Evolutionary conservation across 2,888 invertebrate genomes (phyloP).

Genomic region (Ferdinandea cuprea): DNA sequence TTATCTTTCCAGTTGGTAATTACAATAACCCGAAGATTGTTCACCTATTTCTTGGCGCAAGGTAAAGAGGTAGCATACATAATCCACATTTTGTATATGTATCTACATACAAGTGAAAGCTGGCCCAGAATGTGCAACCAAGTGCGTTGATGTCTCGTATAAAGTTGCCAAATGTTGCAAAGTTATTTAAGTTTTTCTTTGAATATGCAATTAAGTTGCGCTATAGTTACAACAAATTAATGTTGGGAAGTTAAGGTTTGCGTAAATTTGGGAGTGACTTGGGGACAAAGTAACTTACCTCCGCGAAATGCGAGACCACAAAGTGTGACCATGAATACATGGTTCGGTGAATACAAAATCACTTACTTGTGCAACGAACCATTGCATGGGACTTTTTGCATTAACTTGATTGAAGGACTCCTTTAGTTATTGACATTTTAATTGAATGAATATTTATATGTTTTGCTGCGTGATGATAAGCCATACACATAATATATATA

Average conservation of each 20-base stretch:
- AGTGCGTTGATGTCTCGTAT: conserved; percentile 26
- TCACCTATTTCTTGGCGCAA: conserved; percentile 25
- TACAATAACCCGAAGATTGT: conserved; percentile 26
- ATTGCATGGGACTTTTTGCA: conserved; percentile 45
- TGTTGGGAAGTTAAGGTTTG: conserved; percentile 24
- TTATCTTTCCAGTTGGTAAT: conserved; percentile 37
- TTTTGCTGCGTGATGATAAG: background rate
- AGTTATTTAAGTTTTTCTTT: conserved; percentile 1
- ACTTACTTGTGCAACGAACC: conserved; percentile 64
- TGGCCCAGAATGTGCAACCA: conserved; percentile 37
- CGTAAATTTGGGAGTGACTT: conserved; percentile 63
- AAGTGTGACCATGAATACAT: conserved; percentile 67
- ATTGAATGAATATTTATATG: background rate
- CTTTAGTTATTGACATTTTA: conserved; percentile 26
- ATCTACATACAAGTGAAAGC: conserved; percentile 38
- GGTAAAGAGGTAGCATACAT: conserved; percentile 8
- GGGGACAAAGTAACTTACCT: no score
- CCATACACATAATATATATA: no score
- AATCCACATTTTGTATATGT: no score
- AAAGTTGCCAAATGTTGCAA: conserved; percentile 53
- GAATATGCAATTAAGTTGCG: conserved; percentile 50
- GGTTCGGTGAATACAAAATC: conserved; percentile 64
- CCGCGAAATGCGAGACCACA: conserved; percentile 49
- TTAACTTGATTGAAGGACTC: conserved; percentile 36
- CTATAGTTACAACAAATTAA: conserved; percentile 39